phyloP scores from a whole-genome alignment of 2,888 invertebrate genomes.

The Ophion slaviceki region DNA sequence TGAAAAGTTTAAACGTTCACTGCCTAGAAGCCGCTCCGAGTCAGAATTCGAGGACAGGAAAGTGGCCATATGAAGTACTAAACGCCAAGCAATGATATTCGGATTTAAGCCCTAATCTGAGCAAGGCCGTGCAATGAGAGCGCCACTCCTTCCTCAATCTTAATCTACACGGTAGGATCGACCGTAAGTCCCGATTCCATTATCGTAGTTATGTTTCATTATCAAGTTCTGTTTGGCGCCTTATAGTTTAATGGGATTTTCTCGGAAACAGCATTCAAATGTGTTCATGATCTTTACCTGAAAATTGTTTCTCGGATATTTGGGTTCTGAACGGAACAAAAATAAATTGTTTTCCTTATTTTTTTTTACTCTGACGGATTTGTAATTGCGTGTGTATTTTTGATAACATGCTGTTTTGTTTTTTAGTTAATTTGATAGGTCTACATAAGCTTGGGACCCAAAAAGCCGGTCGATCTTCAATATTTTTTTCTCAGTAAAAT shows the following conservation, averaged over 20 bases:
- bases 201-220: slow-evolving; percentile 42
- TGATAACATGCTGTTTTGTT: too few species aligned
- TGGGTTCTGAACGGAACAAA: not conserved
- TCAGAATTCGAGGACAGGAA: slow-evolving; percentile 9
- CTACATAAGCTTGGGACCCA: too few species aligned
- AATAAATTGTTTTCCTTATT: not conserved
- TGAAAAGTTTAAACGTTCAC: slow-evolving; percentile 45
- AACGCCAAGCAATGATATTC: slow-evolving; percentile 48
- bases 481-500: too few species aligned
- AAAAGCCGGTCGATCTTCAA: too few species aligned
- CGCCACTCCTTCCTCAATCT: slow-evolving; percentile 52
- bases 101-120: slow-evolving; percentile 48
- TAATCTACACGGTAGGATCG: slow-evolving; percentile 41
- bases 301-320: not conserved
- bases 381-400: too few species aligned
- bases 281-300: not conserved
- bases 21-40: not conserved
- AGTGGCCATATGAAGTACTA: slow-evolving; percentile 32
- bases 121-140: slow-evolving; percentile 21
- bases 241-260: slow-evolving; percentile 24
- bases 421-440: too few species aligned
- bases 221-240: slow-evolving; percentile 19
- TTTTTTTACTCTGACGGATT: not conserved
- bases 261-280: slow-evolving; percentile 13
- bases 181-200: slow-evolving; percentile 42